Evolutionary conservation across 37 sponge, comb jelly and placozoan genomes (phyloP).

Genomic region (Dysidea cf. avara): DNA sequence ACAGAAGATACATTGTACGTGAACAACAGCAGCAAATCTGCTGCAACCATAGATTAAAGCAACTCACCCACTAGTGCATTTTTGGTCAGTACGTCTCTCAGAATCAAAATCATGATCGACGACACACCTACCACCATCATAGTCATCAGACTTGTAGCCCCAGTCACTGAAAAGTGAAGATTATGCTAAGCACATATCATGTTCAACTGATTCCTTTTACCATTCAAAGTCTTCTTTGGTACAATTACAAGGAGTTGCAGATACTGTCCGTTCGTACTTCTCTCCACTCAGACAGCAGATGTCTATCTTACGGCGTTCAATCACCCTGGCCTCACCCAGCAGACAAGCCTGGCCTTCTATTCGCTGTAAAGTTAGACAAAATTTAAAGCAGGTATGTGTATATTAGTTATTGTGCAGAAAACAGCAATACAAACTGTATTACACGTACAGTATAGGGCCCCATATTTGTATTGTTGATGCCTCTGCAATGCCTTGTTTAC

Average conservation of each 20-base stretch:
- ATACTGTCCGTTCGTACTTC: slow-evolving; percentile 15
- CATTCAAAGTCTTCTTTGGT: slow-evolving; percentile 31
- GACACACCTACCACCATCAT: neutral
- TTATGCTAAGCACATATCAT: neutral
- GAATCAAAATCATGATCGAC: neutral
- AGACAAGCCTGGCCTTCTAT: slow-evolving; percentile 15
- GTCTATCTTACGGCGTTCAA: slow-evolving; percentile 8
- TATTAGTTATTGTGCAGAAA: too few species aligned
- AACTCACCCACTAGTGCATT: too few species aligned
- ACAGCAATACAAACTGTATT: too few species aligned
- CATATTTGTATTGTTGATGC: too few species aligned
- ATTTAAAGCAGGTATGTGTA: too few species aligned
- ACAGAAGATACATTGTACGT: too few species aligned
- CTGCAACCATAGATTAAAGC: too few species aligned
- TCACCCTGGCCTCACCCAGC: slow-evolving; percentile 1
- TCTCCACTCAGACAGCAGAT: slow-evolving; percentile 16
- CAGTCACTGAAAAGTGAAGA: neutral
- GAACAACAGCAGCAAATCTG: too few species aligned
- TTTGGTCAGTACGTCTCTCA: too few species aligned
- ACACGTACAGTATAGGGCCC: too few species aligned
- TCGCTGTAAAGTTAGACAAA: too few species aligned
- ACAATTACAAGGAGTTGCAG: neutral
- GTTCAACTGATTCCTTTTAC: neutral
- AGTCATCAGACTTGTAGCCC: neutral
- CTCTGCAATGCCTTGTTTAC: too few species aligned